Evolutionary conservation across 2,113 vertebrate species (phyloP).

Genomic region (Bubo scandiacus): DNA sequence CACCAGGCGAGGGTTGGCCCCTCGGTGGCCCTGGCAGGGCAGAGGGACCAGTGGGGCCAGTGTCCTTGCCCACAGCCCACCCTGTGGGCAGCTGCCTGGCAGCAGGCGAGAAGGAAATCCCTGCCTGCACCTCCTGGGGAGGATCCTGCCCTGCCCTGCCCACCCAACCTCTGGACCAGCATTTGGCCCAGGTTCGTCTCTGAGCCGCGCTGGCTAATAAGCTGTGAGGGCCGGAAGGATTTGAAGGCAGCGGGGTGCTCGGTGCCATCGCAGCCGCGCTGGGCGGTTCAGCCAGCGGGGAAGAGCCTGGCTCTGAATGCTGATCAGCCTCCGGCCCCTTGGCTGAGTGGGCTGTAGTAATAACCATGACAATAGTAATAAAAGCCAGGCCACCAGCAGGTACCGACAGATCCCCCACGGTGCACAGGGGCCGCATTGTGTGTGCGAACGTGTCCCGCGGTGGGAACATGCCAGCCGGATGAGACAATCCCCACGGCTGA

Average conservation of each 20-base stretch:
- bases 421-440: conserved; percentile 63
- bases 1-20: rapidly evolving
- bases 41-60: neutral
- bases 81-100: neutral
- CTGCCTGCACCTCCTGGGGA: neutral
- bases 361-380: conserved; percentile 53
- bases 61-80: rapidly evolving
- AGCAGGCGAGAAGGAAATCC: neutral
- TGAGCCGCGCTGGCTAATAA: neutral
- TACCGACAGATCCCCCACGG: conserved; percentile 46
- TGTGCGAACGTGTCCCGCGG: neutral
- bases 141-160: neutral
- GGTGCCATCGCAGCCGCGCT: neutral
- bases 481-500: conserved; percentile 42
- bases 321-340: neutral
- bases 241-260: conserved; percentile 29
- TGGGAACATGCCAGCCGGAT: conserved; percentile 65
- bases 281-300: neutral
- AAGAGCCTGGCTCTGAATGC: conserved; percentile 27
- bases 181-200: neutral
- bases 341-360: neutral
- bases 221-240: conserved; percentile 52
- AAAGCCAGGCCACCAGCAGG: conserved; percentile 65
- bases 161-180: neutral
- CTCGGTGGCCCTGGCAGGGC: neutral